These are phyloP conservation scores for Poeciliopsis turrubarensis DNA, from an alignment of 2,113 vertebrate species.

Conservation along the genomic window DNA sequence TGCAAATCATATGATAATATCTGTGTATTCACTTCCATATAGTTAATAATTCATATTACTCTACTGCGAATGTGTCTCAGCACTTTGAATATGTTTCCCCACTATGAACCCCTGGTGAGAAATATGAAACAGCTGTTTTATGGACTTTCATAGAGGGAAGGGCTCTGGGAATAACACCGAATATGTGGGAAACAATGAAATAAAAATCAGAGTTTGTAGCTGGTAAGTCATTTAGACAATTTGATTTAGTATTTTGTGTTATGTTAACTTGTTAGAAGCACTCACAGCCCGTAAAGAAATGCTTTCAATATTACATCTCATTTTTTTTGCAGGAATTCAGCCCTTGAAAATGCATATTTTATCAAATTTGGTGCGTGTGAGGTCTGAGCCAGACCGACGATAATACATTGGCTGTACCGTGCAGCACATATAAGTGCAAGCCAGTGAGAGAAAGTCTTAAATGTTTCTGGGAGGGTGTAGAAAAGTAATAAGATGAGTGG, in stretches of 20 bases:
- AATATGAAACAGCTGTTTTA: neutral
- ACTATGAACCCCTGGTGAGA: neutral
- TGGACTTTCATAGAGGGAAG: neutral
- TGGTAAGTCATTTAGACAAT: neutral
- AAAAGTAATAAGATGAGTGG: constrained; percentile 68
- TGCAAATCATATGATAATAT: neutral
- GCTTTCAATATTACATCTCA: neutral
- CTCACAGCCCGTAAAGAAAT: neutral
- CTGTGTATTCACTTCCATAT: neutral
- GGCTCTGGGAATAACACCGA: neutral
- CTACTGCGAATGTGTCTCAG: neutral
- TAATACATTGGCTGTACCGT: constrained; percentile 41
- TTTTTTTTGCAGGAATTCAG: neutral
- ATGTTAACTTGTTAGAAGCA: neutral
- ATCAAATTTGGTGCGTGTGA: neutral
- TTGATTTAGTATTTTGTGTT: neutral
- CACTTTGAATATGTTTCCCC: neutral
- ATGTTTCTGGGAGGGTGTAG: constrained; percentile 53
- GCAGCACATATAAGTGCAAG: constrained; percentile 12
- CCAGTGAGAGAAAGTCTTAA: constrained; percentile 45
- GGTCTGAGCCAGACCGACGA: constrained; percentile 3
- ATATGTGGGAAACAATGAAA: neutral
- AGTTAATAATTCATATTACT: neutral
- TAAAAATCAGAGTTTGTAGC: neutral
- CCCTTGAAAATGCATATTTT: neutral